phyloP scores from a whole-genome alignment of 2,888 invertebrate species.

The Temnothorax rugatulus region DNA sequence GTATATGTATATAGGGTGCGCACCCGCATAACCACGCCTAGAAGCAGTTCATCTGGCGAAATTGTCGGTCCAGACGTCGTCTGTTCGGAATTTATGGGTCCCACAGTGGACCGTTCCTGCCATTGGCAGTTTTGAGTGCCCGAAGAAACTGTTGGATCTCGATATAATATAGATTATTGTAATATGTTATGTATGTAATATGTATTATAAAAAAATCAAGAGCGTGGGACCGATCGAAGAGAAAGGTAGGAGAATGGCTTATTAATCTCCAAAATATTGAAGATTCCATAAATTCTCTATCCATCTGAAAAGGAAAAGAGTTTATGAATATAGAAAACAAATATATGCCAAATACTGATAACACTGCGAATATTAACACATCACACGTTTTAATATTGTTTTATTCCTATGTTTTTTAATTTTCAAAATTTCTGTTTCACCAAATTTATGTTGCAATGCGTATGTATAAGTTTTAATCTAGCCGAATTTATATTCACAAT shows the following conservation, averaged over 20 bases:
- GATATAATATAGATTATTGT: neutral
- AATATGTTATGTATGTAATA: too few relatives aligned
- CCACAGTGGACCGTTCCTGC: neutral
- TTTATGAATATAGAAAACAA: neutral
- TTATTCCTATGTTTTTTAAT: neutral
- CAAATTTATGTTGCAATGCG: neutral
- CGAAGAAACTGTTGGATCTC: neutral
- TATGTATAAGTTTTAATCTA: neutral
- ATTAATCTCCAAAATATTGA: neutral
- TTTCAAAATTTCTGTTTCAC: neutral
- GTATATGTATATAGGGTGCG: neutral
- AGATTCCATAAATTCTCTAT: neutral
- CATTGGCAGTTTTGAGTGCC: conserved; percentile 12
- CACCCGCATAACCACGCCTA: conserved; percentile 63
- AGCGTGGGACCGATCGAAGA: neutral
- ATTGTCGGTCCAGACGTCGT: conserved; percentile 57
- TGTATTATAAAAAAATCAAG: neutral
- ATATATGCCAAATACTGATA: neutral
- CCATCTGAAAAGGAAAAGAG: neutral
- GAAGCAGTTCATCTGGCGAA: conserved; percentile 63
- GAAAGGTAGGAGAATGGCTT: neutral
- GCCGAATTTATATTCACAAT: neutral
- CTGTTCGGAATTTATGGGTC: conserved; percentile 65
- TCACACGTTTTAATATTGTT: too few relatives aligned
- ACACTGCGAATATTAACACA: neutral